phyloP scores from a whole-genome alignment of 1,140 invertebrate species.

The Vanessa atalanta region DNA sequence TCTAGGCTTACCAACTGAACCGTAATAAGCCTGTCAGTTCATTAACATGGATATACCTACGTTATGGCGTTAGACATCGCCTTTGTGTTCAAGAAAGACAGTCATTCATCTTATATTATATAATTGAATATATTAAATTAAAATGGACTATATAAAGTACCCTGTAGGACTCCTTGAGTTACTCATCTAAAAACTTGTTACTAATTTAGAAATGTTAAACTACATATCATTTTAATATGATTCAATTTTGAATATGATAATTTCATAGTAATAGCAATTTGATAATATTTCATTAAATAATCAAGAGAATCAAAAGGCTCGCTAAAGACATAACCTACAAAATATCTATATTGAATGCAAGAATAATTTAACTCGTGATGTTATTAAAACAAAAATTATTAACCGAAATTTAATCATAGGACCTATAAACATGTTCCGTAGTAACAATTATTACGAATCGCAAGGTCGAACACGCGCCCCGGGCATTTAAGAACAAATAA shows the following conservation, averaged over 20 bases:
- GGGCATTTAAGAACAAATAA: slow-evolving; percentile 26
- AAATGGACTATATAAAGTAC: neutral
- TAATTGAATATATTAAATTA: slow-evolving; percentile 4
- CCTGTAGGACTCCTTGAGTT: neutral
- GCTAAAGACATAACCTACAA: neutral
- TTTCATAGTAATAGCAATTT: too few relatives aligned
- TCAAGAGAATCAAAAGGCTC: neutral
- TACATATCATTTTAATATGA: neutral
- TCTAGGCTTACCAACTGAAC: slow-evolving; percentile 41
- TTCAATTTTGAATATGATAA: neutral
- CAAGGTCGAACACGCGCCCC: slow-evolving; percentile 36
- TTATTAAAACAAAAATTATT: slow-evolving; percentile 21
- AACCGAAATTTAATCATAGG: slow-evolving; percentile 38
- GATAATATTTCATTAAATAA: neutral
- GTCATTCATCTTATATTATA: slow-evolving; percentile 9
- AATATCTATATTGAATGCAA: too few relatives aligned
- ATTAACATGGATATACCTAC: slow-evolving; percentile 39
- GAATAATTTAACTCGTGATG: neutral
- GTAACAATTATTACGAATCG: slow-evolving; percentile 35
- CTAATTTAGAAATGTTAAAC: neutral
- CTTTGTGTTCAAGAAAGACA: slow-evolving; percentile 24
- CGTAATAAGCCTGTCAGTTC: slow-evolving; percentile 44
- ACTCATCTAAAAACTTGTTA: neutral
- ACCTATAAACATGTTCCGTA: slow-evolving; percentile 37
- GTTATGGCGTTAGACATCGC: slow-evolving; percentile 35